These are phyloP conservation scores for Protomyctophum bolini DNA, from an alignment of 2,113 vertebrate genomes.

Conservation along the genomic window DNA sequence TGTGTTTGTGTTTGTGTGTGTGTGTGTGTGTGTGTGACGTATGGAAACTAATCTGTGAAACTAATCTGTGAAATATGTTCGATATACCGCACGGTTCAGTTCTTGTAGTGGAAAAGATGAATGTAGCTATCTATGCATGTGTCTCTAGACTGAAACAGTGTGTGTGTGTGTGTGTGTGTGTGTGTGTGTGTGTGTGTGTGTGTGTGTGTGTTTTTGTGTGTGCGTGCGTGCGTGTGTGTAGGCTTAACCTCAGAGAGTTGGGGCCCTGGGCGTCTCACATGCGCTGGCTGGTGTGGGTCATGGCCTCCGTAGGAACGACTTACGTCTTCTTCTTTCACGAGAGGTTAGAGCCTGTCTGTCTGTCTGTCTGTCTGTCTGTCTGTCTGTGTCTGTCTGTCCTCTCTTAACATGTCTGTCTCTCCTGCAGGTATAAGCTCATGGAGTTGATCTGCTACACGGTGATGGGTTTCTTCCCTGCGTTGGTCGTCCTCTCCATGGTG, in stretches of 20 bases:
- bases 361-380: background rate
- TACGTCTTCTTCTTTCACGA: slow-evolving; percentile 97
- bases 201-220: background rate
- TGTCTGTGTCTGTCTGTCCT: background rate
- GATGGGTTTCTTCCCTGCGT: slow-evolving; percentile 91
- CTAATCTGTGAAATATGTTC: too few species aligned
- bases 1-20: background rate
- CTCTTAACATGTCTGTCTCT: slow-evolving; percentile 1
- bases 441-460: slow-evolving; percentile 92
- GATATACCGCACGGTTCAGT: too few species aligned
- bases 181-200: background rate
- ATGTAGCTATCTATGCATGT: too few species aligned
- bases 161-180: slow-evolving; percentile 7
- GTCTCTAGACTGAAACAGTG: too few species aligned
- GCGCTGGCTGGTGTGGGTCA: slow-evolving; percentile 98
- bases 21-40: background rate
- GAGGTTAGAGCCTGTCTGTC: slow-evolving; percentile 70
- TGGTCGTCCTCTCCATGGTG: slow-evolving; percentile 96
- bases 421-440: slow-evolving; percentile 89
- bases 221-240: slow-evolving; percentile 56
- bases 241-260: slow-evolving; percentile 92
- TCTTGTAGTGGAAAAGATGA: too few species aligned
- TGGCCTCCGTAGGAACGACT: slow-evolving; percentile 88
- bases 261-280: slow-evolving; percentile 95
- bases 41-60: too few species aligned